Percentiles rank a stretch among this genome's conserved stretches.
phyloP scores from a whole-genome alignment of 2,113 vertebrate species.

The Aspiorhynchus laticeps region DNA sequence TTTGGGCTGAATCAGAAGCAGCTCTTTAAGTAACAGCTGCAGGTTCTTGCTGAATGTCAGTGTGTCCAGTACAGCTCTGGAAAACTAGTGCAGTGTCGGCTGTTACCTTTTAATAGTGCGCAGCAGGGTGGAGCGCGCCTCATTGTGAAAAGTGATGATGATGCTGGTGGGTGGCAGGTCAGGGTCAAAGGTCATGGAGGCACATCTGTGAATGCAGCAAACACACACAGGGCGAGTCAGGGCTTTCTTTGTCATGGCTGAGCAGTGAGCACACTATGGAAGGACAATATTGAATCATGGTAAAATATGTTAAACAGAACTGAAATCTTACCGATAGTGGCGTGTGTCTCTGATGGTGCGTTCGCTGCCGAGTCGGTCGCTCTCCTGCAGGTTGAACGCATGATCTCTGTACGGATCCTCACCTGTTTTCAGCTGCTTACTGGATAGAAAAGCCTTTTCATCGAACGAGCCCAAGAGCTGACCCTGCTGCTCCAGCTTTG shows the following conservation, averaged over 20 bases:
- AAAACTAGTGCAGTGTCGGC: not conserved
- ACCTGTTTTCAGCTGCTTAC: constrained; percentile 86
- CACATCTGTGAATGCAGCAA: constrained; percentile 77
- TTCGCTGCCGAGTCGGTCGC: constrained; percentile 89
- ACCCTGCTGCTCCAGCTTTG: constrained; percentile 73
- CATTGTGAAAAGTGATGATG: constrained; percentile 97
- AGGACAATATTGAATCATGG: not conserved
- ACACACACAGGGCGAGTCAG: not conserved
- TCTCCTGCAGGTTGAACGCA: constrained; percentile 97
- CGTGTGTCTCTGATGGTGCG: constrained; percentile 91
- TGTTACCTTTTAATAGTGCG: constrained; percentile 92
- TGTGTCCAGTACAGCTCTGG: not conserved
- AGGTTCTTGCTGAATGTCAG: not conserved
- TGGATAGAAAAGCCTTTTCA: constrained; percentile 87
- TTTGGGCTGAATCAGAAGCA: not conserved
- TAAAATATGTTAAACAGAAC: not conserved
- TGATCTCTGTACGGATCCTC: constrained; percentile 96
- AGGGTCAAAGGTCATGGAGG: constrained; percentile 82
- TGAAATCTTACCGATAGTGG: constrained; percentile 92
- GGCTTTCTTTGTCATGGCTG: not conserved
- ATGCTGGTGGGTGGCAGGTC: constrained; percentile 90
- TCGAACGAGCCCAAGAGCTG: constrained; percentile 83
- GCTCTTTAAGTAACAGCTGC: not conserved
- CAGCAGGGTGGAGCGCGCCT: constrained; percentile 93
- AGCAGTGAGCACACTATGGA: not conserved